phyloP scores from a whole-genome alignment of 1,140 invertebrate species.

The Antheraea mylitta region DNA sequence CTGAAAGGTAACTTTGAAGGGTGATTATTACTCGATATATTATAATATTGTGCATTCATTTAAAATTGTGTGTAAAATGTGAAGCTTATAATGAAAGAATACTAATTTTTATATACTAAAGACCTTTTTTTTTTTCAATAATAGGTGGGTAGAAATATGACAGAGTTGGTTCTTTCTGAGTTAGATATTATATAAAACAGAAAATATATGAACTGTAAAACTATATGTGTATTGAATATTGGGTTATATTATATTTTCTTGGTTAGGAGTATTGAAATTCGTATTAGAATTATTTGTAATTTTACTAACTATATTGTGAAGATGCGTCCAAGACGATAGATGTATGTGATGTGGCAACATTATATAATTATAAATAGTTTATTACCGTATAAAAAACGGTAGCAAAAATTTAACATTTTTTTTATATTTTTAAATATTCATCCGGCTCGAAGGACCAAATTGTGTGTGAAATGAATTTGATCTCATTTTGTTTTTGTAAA shows the following conservation, averaged over 20 bases:
- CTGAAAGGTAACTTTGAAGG: slow-evolving; percentile 8
- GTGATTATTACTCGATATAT: neutral
- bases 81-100: too few relatives aligned
- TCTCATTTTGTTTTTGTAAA: slow-evolving; percentile 22
- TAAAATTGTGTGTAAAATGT: neutral
- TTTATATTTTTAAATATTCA: slow-evolving; percentile 19
- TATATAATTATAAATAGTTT: slow-evolving; percentile 1
- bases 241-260: neutral
- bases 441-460: slow-evolving; percentile 46
- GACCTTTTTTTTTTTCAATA: neutral
- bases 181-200: too few relatives aligned
- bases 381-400: neutral
- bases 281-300: neutral
- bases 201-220: neutral
- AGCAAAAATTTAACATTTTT: slow-evolving; percentile 30
- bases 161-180: too few relatives aligned
- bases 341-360: neutral
- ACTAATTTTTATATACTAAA: neutral
- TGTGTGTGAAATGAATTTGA: slow-evolving; percentile 29
- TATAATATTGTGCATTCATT: neutral
- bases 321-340: slow-evolving; percentile 50
- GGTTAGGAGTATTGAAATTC: neutral
- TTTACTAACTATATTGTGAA: slow-evolving; percentile 20
- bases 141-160: neutral
- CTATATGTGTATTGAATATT: neutral